phyloP scores from a whole-genome alignment of 1,140 invertebrate species.

The Euglossa dilemma region DNA sequence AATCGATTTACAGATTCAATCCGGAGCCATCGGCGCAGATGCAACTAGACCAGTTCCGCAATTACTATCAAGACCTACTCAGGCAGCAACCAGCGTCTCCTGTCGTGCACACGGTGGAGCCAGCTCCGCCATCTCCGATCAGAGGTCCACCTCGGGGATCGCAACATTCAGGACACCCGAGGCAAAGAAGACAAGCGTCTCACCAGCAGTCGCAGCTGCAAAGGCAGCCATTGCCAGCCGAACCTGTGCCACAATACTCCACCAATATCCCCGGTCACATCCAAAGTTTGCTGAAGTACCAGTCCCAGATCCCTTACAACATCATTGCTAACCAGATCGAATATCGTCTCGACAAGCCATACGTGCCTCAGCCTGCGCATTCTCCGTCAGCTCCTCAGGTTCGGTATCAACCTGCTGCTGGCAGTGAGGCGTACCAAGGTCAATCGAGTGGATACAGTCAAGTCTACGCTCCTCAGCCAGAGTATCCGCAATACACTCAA shows the following conservation, averaged over 20 bases:
- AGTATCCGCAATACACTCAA: background rate
- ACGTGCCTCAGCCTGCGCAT: conserved; percentile 75
- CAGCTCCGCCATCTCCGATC: conserved; percentile 48
- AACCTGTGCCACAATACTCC: conserved; percentile 76
- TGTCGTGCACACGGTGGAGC: background rate
- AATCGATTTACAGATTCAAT: conserved; percentile 39
- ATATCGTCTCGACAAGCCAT: conserved; percentile 74
- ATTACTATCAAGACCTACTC: background rate
- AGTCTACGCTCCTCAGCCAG: background rate
- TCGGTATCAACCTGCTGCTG: conserved; percentile 14
- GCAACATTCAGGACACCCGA: conserved; percentile 38
- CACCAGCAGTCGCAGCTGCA: conserved; percentile 45
- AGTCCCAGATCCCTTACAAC: conserved; percentile 78
- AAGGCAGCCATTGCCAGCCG: conserved; percentile 64
- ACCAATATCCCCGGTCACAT: conserved; percentile 74
- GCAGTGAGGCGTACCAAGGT: conserved; percentile 27
- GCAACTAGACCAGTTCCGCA: conserved; percentile 30
- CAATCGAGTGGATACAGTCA: conserved; percentile 43
- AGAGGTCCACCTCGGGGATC: background rate
- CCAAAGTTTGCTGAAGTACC: conserved; percentile 74
- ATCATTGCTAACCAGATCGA: conserved; percentile 78
- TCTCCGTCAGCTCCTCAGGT: conserved; percentile 28
- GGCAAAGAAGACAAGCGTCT: conserved; percentile 62
- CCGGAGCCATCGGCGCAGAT: conserved; percentile 2
- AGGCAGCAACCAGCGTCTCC: conserved; percentile 19